A percentile compares a stretch with the other conserved stretches of the same genome.
Conservation (phyloP, 2,888 invertebrate genomes). For the Pantelozetes paolii region DNA sequence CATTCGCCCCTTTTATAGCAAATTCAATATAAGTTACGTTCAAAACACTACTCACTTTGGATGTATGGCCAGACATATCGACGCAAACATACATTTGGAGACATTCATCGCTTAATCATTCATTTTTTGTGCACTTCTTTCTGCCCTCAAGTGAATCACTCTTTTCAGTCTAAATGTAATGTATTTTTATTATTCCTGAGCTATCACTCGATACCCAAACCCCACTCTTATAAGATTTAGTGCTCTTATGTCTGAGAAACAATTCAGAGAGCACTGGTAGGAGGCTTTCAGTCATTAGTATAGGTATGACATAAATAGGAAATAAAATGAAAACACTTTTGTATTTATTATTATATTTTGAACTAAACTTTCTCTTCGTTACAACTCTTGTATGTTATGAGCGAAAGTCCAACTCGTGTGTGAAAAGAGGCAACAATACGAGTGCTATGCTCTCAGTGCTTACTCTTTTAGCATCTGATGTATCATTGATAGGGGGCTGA, state of each 20-base stretch:
- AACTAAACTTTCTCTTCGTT: conserved; percentile 23
- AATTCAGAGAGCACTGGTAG: no score
- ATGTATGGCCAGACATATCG: neutral
- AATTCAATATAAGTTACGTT: no score
- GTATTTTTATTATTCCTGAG: no score
- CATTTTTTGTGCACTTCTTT: neutral
- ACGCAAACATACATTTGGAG: neutral
- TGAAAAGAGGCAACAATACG: conserved; percentile 13
- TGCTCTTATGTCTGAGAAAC: no score
- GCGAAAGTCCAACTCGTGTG: conserved; percentile 17
- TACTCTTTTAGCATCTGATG: conserved; percentile 18
- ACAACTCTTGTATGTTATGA: no score
- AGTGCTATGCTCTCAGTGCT: no score
- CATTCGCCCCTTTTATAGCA: no score
- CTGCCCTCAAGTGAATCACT: neutral
- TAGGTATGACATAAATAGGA: no score
- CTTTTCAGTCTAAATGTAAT: neutral
- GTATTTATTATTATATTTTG: neutral
- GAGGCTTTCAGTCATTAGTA: no score
- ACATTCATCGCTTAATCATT: neutral
- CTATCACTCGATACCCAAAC: conserved; percentile 2
- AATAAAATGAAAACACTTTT: no score
- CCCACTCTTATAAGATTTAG: no score
- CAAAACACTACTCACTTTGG: no score
- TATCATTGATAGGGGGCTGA: conserved; percentile 19